Evolutionary conservation across 2,888 invertebrate genomes (phyloP), one percentile per base, ranked within the genome.

Genomic region (Hylaea fasciaria): DNA sequence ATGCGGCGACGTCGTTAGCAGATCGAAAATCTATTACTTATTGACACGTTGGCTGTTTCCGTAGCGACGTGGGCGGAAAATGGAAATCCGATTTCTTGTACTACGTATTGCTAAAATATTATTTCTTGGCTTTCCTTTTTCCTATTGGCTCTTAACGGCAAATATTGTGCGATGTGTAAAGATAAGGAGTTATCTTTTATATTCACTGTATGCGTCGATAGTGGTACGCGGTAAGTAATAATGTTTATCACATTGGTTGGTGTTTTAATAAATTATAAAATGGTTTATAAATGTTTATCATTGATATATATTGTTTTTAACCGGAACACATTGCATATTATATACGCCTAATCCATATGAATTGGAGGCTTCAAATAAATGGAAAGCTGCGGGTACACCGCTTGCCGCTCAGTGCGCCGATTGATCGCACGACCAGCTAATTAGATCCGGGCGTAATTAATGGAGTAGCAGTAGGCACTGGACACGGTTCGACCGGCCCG

Each of bases 371-470:
- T 68, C 44, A 70, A 71, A 62, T 64, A 66, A 71, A 59, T 68
- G 67, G 51, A 66, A 73, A 69, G 69, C 52, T 14, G 47, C 62
- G 48, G 52, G 12, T 16, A 11, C n/a, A 11, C n/a, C 22, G 17
- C 17, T 16, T 40, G 40, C 40, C 53, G 68, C 65, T 56, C 60
- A 55, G 59, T 73, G 71, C 65, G 50, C 69, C 70, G 69, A 76
- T 76, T 77, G 76, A 73, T 75, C 65, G 71, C 56, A 66, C 60
- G 57, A 53, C 63, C 62, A 69, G 74, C 69, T 79, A 84, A 83
- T 84, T 82, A 82, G 74, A 78, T 75, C 69, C 69, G 60, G 68
- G 68, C 66, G 72, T 81, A 82, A 82, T 83, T 79, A 82, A 81
- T 81, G 65, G 73, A 78, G 70, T 76, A 71, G 72, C 72, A 68